phyloP scores from a whole-genome alignment of 2,797 vertebrate genomes.

The Meda fulgida region DNA sequence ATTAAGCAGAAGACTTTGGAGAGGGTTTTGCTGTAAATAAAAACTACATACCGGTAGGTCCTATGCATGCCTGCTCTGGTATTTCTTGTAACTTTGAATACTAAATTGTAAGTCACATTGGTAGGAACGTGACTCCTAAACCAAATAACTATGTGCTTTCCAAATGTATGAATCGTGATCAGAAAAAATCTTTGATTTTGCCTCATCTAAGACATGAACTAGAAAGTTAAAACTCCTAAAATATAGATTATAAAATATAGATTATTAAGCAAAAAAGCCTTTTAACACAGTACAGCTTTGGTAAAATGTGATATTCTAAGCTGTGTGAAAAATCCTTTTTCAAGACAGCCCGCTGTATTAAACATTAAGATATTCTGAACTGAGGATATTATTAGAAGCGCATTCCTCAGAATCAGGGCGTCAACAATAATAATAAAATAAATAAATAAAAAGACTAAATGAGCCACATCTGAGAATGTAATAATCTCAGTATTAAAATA shows the following conservation, averaged over 20 bases:
- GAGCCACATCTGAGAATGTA: neutral
- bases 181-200: neutral
- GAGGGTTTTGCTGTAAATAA: neutral
- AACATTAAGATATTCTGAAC: neutral
- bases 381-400: constrained; percentile 24
- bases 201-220: neutral
- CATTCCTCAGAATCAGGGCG: neutral
- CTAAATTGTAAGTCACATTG: neutral
- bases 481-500: neutral
- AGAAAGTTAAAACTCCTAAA: neutral
- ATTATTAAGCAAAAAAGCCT: neutral
- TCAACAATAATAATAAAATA: neutral
- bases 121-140: neutral
- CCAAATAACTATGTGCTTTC: neutral
- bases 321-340: neutral
- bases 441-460: too few relatives aligned
- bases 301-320: neutral
- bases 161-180: neutral
- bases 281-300: neutral
- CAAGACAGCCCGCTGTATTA: neutral
- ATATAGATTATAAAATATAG: neutral
- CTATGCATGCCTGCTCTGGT: too few relatives aligned
- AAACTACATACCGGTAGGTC: neutral
- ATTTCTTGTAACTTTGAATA: neutral
- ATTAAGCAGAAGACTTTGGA: neutral